phyloP scores from a whole-genome alignment of 2,113 vertebrate genomes.

The Perca fluviatilis region DNA sequence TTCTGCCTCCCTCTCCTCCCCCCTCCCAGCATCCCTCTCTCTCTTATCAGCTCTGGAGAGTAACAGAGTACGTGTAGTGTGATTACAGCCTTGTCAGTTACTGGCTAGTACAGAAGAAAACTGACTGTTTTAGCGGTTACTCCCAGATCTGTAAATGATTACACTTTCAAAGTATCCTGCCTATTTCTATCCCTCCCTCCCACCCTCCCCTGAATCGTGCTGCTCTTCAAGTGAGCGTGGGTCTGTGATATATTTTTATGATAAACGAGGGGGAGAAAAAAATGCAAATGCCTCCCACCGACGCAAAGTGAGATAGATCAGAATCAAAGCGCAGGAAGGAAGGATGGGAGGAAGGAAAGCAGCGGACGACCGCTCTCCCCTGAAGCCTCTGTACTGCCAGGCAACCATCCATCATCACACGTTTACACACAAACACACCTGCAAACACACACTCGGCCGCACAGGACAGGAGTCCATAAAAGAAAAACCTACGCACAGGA shows the following conservation, averaged over 20 bases:
- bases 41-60: conserved; percentile 5
- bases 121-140: not conserved
- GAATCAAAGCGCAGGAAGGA: conserved; percentile 70
- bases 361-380: conserved; percentile 51
- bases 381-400: conserved; percentile 64
- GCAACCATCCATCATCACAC: conserved; percentile 65
- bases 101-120: not conserved
- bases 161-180: conserved; percentile 67
- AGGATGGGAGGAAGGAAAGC: conserved; percentile 62
- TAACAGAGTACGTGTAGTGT: conserved; percentile 55
- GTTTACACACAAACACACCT: conserved; percentile 59
- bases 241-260: conserved; percentile 85
- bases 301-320: conserved; percentile 82
- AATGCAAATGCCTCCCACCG: conserved; percentile 84
- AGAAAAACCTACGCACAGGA: conserved; percentile 59
- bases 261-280: conserved; percentile 83
- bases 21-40: conserved; percentile 19
- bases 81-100: conserved; percentile 46
- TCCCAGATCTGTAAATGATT: conserved; percentile 67
- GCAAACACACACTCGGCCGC: conserved; percentile 23
- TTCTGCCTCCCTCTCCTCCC: conserved; percentile 19
- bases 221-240: conserved; percentile 82
- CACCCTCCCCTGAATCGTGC: conserved; percentile 77
- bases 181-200: conserved; percentile 70
- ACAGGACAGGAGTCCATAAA: conserved; percentile 45